These are phyloP conservation scores for Bufotes viridis DNA, from an alignment of 2,797 vertebrate genomes.

Conservation along the genomic window DNA sequence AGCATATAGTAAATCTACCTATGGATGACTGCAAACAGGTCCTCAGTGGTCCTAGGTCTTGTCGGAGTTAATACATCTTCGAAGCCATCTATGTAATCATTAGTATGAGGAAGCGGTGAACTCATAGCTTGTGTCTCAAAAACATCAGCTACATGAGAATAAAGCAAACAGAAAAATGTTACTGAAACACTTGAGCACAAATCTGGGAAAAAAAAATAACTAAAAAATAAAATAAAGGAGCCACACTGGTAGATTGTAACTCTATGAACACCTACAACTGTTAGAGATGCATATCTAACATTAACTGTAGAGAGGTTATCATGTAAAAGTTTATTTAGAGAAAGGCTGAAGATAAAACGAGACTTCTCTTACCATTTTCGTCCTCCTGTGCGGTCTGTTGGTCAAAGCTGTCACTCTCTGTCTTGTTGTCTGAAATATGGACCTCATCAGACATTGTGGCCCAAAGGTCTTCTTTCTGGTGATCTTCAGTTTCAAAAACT, in stretches of 20 bases:
- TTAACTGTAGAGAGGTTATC: neutral
- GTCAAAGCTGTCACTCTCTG: conserved; percentile 68
- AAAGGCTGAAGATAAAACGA: neutral
- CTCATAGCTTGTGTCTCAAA: conserved; percentile 76
- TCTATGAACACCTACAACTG: neutral
- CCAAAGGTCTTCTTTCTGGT: conserved; percentile 67
- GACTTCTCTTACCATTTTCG: conserved; percentile 78
- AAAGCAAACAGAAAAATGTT: neutral
- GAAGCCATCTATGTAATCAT: conserved; percentile 70
- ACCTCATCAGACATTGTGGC: conserved; percentile 66
- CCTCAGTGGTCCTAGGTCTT: conserved; percentile 91
- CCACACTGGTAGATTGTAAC: neutral
- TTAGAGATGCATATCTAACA: neutral
- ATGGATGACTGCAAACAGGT: conserved; percentile 98
- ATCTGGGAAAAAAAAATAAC: neutral
- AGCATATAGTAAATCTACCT: conserved; percentile 77
- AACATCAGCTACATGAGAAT: conserved; percentile 77
- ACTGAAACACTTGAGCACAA: neutral
- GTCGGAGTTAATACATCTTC: conserved; percentile 85
- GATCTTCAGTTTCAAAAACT: conserved; percentile 65
- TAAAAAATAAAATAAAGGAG: neutral
- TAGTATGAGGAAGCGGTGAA: conserved; percentile 71
- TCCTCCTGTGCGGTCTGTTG: conserved; percentile 76
- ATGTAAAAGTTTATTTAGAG: conserved; percentile 5
- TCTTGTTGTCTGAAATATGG: conserved; percentile 73